Evolutionary conservation across 2,888 invertebrate species (phyloP).

Genomic region (Tiphia femorata): DNA sequence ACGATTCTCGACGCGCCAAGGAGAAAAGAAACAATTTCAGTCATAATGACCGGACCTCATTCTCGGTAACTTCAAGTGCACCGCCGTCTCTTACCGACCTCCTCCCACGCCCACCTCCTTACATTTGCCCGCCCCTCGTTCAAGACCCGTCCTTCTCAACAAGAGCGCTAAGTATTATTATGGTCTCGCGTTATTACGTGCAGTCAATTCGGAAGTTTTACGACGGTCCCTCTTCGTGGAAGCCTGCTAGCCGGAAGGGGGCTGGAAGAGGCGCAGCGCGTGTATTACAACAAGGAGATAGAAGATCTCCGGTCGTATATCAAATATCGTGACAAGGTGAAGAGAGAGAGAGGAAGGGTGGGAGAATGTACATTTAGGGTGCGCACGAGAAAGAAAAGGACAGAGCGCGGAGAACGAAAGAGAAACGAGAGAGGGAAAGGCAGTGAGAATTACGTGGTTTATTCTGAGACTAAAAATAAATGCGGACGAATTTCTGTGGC

Average conservation of each 20-base stretch:
- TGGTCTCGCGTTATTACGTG: constrained; percentile 28
- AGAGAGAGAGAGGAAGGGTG: not conserved
- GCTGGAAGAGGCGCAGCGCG: constrained; percentile 38
- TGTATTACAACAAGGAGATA: constrained; percentile 48
- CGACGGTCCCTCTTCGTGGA: constrained; percentile 27
- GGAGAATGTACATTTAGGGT: no score
- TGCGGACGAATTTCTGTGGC: no score
- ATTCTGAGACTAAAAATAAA: no score
- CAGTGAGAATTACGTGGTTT: no score
- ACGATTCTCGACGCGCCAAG: no score
- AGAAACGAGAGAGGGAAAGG: not conserved
- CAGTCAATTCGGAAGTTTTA: constrained; percentile 36
- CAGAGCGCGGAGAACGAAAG: not conserved
- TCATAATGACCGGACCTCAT: no score
- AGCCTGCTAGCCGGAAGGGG: constrained; percentile 34
- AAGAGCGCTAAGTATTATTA: constrained; percentile 16
- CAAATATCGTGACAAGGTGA: constrained; percentile 50
- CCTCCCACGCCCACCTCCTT: no score
- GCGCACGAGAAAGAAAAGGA: not conserved
- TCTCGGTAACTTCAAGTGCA: no score
- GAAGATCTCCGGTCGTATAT: constrained; percentile 47
- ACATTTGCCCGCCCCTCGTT: constrained; percentile 7
- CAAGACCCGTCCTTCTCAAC: no score
- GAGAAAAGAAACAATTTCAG: no score
- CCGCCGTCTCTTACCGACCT: no score